A percentile compares a stretch with the other conserved stretches of the same genome.
Conservation (phyloP, 2,888 invertebrate species). For the Hypselothyrea guttata region DNA sequence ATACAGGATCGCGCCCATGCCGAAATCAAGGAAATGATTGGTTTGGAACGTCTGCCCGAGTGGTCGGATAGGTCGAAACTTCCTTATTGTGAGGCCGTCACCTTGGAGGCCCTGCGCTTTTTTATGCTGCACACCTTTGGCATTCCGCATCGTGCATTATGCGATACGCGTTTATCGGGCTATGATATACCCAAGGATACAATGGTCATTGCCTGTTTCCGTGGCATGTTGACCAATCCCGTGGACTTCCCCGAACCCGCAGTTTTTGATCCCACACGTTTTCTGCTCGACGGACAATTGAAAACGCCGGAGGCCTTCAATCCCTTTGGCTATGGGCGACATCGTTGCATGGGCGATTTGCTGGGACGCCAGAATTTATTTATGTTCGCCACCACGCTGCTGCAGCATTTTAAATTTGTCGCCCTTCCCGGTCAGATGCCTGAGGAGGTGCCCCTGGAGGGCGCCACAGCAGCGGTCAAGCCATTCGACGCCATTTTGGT, state of each 20-base stretch:
- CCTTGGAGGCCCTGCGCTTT: constrained; percentile 89
- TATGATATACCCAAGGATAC: constrained; percentile 91
- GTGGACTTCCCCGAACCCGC: constrained; percentile 87
- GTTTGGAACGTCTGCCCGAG: constrained; percentile 86
- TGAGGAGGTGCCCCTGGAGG: constrained; percentile 87
- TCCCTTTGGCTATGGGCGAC: constrained; percentile 90
- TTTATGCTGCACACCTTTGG: constrained; percentile 91
- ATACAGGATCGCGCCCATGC: constrained; percentile 89
- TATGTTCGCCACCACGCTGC: constrained; percentile 87
- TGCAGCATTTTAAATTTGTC: constrained; percentile 88
- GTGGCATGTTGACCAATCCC: constrained; percentile 87
- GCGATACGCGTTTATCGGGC: constrained; percentile 88
- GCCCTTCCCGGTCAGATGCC: constrained; percentile 87
- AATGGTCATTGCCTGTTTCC: constrained; percentile 90
- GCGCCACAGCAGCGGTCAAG: constrained; percentile 89
- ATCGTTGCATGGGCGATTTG: constrained; percentile 92
- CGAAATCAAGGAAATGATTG: constrained; percentile 90
- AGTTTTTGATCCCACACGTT: constrained; percentile 89
- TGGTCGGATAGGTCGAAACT: constrained; percentile 89
- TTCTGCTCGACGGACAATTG: constrained; percentile 85
- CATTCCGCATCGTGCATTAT: constrained; percentile 90
- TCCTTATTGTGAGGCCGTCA: constrained; percentile 91
- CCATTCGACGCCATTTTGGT: constrained; percentile 88
- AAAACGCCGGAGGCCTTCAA: constrained; percentile 87
- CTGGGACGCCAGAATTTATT: constrained; percentile 90